Evolutionary conservation across 2,888 invertebrate genomes (phyloP), one percentile per base, ranked within the genome.

Genomic region (Drosophila colorata): DNA sequence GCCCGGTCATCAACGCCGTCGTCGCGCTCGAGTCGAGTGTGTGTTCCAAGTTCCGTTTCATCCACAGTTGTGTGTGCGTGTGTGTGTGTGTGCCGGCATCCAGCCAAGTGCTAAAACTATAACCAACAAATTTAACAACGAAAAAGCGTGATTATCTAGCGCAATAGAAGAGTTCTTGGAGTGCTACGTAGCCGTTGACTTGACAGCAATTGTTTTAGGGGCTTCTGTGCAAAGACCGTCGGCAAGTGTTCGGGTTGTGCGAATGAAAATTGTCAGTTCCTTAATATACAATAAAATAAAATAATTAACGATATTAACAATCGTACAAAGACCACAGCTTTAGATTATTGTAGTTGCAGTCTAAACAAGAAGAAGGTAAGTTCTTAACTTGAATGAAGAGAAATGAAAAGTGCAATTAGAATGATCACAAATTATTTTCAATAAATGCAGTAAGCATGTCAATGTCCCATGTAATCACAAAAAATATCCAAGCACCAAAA

Each of bases 1-100:
- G 89, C 88, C 80, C 86, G 82, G 89, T 86, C 85, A 85, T 71
- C 68, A 59, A 73, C 59, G 78, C 61, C 81, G 69, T 84, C 78
- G 78, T 74, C 73, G 88, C 78, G 87, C 63, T 75, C 69, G 68
- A 65, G 52, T n/a, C 44, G 51, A 59, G 31, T 61, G 16, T 55
- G 44, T 44, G 31, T 59, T 57, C 38, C 20, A 49, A 14, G 20
- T n/a, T 33, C 37, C 48, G 52, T 56, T 57, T 13, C 28, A 28
- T 5, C 16, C 16, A 16, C 43, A 28, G n/a, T 13, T 46, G 23
- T 41, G 18, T 16, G 11, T 31, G 25, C 38, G 28, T 35, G 38
- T 41, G 23, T 40, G 43, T 51, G 49, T 46, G 52, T 43, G 51
- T 60, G 58, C 55, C 31, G 46, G 35, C 20, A 23, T 43, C 38